phyloP scores from a whole-genome alignment of 1,140 invertebrate genomes.

The Condylostylus longicornis region DNA sequence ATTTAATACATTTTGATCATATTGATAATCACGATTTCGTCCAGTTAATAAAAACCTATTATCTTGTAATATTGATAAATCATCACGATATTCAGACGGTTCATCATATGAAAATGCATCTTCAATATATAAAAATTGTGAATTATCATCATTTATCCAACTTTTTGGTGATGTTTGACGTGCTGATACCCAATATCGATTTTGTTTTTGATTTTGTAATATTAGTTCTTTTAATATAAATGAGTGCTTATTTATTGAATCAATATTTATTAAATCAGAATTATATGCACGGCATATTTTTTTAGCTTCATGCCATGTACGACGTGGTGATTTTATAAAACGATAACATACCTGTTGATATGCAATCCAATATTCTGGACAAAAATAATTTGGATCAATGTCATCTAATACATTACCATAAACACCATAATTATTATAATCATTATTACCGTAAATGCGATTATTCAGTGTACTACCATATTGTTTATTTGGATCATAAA shows the following conservation, averaged over 20 bases:
- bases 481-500: constrained; percentile 28
- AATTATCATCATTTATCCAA: constrained; percentile 77
- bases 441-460: constrained; percentile 20
- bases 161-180: constrained; percentile 54
- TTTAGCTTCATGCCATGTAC: constrained; percentile 59
- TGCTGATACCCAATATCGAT: constrained; percentile 72
- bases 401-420: constrained; percentile 17
- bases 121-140: constrained; percentile 59
- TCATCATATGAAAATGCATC: constrained; percentile 57
- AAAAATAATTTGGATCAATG: constrained; percentile 34
- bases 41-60: constrained; percentile 25
- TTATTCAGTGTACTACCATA: no score
- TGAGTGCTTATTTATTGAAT: constrained; percentile 69
- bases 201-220: constrained; percentile 66
- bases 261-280: constrained; percentile 64
- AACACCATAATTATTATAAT: constrained; percentile 5
- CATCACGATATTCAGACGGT: constrained; percentile 14
- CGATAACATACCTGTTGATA: constrained; percentile 68
- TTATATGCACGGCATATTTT: constrained; percentile 66
- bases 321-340: constrained; percentile 71
- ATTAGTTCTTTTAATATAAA: constrained; percentile 67
- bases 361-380: constrained; percentile 68
- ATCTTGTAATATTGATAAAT: constrained; percentile 26
- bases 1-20: constrained; percentile 31
- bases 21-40: constrained; percentile 14